Percentiles rank a stretch among this genome's conserved stretches.
These are phyloP conservation scores for Drosophila parthenogenetica DNA, from an alignment of 2,888 invertebrate species.

Conservation along the genomic window DNA sequence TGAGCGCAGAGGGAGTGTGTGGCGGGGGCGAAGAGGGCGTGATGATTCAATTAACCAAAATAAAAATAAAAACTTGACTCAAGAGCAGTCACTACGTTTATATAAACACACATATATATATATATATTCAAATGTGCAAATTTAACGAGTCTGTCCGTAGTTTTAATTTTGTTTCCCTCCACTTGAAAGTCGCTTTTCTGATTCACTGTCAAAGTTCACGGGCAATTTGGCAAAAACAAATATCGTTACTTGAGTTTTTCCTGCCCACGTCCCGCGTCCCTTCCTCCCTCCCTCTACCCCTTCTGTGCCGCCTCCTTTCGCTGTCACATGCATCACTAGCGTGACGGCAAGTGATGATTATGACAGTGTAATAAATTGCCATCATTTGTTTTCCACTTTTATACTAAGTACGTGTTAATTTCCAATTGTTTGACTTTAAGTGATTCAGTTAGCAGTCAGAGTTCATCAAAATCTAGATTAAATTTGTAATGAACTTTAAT, in stretches of 20 bases:
- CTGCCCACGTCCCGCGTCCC: neutral
- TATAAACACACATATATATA: too few relatives aligned
- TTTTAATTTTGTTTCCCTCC: neutral
- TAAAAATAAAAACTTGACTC: slow-evolving; percentile 23
- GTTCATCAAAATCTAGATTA: slow-evolving; percentile 1
- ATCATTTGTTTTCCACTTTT: slow-evolving; percentile 7
- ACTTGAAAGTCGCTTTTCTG: slow-evolving; percentile 21
- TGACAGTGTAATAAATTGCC: slow-evolving; percentile 32
- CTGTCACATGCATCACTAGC: neutral
- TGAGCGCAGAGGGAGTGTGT: neutral
- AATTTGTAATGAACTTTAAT: neutral
- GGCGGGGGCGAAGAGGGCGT: neutral
- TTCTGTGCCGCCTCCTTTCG: neutral
- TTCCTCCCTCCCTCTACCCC: too few relatives aligned
- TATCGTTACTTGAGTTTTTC: slow-evolving; percentile 20
- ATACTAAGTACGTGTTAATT: slow-evolving; percentile 14
- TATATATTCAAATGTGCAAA: slow-evolving; percentile 25
- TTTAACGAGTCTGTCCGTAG: slow-evolving; percentile 11
- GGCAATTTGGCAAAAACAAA: slow-evolving; percentile 61
- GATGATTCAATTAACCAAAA: slow-evolving; percentile 55
- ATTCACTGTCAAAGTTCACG: slow-evolving; percentile 50
- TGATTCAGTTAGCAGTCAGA: neutral
- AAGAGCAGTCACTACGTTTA: slow-evolving; percentile 1
- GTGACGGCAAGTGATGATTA: slow-evolving; percentile 8
- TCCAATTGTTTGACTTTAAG: neutral